Percentiles rank a stretch among this genome's conserved stretches.
These are phyloP conservation scores for Netelia melanura DNA, from an alignment of 2,888 invertebrate genomes.

Conservation along the genomic window DNA sequence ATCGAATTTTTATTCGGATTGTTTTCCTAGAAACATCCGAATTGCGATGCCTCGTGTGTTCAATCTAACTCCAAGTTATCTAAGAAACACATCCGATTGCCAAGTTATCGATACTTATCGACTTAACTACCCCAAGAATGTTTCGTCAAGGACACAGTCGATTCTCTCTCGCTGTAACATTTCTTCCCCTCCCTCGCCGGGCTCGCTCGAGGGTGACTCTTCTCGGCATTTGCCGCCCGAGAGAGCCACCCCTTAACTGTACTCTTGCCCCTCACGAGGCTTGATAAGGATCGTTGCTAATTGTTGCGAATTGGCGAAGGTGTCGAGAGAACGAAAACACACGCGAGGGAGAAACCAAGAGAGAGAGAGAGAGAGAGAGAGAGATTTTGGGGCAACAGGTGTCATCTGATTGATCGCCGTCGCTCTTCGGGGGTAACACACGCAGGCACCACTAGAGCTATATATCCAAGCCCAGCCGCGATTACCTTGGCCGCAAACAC, in stretches of 20 bases:
- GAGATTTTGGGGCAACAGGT: conserved; percentile 81
- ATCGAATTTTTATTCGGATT: neutral
- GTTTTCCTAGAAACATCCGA: neutral
- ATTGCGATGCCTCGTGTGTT: neutral
- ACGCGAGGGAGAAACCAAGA: conserved; percentile 55
- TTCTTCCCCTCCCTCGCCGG: conserved; percentile 27
- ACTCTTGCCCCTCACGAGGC: conserved; percentile 71
- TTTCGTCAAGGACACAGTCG: conserved; percentile 41
- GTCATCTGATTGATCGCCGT: conserved; percentile 85
- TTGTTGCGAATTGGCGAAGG: conserved; percentile 83
- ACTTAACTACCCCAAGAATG: neutral
- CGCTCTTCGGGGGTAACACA: conserved; percentile 73
- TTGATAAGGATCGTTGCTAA: conserved; percentile 84
- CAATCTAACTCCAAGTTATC: neutral
- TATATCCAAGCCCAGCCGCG: conserved; percentile 71
- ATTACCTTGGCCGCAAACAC: conserved; percentile 83
- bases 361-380: conserved; percentile 39
- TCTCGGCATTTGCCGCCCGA: conserved; percentile 14
- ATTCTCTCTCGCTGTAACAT: conserved; percentile 46
- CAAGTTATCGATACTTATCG: conserved; percentile 37
- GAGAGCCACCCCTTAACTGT: conserved; percentile 37
- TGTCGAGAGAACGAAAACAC: conserved; percentile 78
- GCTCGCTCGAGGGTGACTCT: conserved; percentile 4
- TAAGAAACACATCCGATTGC: conserved; percentile 12
- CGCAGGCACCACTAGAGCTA: conserved; percentile 70